phyloP scores from a whole-genome alignment of 2,888 invertebrate genomes.

The Tetropium fuscum region DNA sequence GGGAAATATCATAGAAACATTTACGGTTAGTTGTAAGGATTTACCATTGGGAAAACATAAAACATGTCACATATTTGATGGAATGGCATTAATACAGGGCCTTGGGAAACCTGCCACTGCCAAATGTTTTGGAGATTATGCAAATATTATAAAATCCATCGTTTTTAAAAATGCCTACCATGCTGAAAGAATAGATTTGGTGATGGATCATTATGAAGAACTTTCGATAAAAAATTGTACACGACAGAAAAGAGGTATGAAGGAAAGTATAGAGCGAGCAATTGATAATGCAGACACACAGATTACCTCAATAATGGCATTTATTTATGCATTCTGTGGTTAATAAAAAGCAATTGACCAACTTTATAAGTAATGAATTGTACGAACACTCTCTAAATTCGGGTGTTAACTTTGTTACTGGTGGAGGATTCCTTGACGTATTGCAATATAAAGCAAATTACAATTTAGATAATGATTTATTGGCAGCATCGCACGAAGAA shows the following conservation, averaged over 20 bases:
- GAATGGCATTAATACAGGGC: not conserved
- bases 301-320: conserved; percentile 38
- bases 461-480: conserved; percentile 1
- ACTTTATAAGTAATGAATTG: conserved; percentile 28
- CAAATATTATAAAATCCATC: conserved; percentile 2
- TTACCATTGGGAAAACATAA: not conserved
- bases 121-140: conserved; percentile 1
- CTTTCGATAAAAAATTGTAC: conserved; percentile 5
- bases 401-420: no score
- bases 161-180: conserved; percentile 9
- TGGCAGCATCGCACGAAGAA: conserved; percentile 4
- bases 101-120: conserved; percentile 1
- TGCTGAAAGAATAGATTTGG: conserved; percentile 4
- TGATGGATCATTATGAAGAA: conserved; percentile 3
- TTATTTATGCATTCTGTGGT: conserved; percentile 34
- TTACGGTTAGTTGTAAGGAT: not conserved
- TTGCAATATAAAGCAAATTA: not conserved
- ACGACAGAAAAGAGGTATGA: not conserved
- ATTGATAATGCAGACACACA: conserved; percentile 1
- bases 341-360: conserved; percentile 32
- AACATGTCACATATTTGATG: conserved; percentile 6
- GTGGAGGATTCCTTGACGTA: not conserved
- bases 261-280: not conserved
- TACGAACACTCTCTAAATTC: conserved; percentile 17
- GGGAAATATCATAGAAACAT: conserved; percentile 3